A percentile compares a stretch with the other conserved stretches of the same genome.
phyloP scores from a whole-genome alignment of 2,113 vertebrate species.

The Cololabis saira region DNA sequence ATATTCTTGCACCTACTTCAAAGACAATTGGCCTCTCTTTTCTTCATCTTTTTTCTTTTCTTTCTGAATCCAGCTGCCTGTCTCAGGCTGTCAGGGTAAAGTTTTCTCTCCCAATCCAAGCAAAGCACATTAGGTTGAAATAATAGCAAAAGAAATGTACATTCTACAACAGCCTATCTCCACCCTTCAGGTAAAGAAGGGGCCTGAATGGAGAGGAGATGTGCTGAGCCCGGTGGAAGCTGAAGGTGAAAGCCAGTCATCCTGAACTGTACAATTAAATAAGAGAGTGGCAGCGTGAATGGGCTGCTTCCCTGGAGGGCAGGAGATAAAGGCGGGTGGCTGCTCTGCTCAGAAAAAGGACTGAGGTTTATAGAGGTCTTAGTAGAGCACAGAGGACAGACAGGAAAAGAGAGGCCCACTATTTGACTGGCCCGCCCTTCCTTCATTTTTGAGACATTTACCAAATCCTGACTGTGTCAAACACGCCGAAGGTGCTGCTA shows the following conservation, averaged over 20 bases:
- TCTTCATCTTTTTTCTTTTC: too few species aligned
- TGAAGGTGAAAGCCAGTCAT: slow-evolving; percentile 80
- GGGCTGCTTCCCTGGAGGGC: slow-evolving; percentile 68
- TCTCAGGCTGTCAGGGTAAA: background rate
- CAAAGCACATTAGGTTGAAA: slow-evolving; percentile 2
- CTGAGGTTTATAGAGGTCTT: slow-evolving; percentile 54
- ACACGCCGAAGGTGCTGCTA: background rate
- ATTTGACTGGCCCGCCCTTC: slow-evolving; percentile 15
- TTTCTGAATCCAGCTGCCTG: background rate
- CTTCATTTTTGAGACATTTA: slow-evolving; percentile 28
- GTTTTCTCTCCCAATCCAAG: background rate
- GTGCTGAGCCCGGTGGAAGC: slow-evolving; percentile 66
- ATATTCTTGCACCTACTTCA: background rate
- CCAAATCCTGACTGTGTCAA: slow-evolving; percentile 19
- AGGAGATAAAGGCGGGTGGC: slow-evolving; percentile 69
- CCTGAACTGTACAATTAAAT: slow-evolving; percentile 83
- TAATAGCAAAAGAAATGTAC: slow-evolving; percentile 1
- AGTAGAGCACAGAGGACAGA: slow-evolving; percentile 9
- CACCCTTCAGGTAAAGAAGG: slow-evolving; percentile 21
- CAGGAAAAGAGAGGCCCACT: slow-evolving; percentile 11
- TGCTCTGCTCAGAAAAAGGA: slow-evolving; percentile 32
- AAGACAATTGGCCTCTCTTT: too few species aligned
- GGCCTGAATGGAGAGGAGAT: slow-evolving; percentile 37
- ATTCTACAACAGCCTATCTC: background rate
- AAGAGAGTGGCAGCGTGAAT: slow-evolving; percentile 67